A percentile compares a stretch with the other conserved stretches of the same genome.
phyloP scores from a whole-genome alignment of 2,888 invertebrate genomes.

The Dicyrtoma fusca region DNA sequence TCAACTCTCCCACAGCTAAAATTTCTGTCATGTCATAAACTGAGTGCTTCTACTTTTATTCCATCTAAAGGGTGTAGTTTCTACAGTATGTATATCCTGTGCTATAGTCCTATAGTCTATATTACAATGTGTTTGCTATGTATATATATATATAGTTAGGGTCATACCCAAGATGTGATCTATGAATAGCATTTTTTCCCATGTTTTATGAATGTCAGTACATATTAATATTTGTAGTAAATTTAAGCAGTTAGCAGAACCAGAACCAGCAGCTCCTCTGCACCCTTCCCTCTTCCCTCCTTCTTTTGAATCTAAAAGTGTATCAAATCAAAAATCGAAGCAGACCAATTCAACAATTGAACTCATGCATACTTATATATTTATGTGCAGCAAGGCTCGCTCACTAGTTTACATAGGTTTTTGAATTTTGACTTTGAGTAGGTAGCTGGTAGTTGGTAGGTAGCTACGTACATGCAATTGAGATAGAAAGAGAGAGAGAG shows the following conservation, averaged over 20 bases:
- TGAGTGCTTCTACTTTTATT: constrained; percentile 7
- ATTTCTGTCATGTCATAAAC: constrained; percentile 24
- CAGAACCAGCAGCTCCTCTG: not conserved
- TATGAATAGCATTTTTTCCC: too few species aligned
- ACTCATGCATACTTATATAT: too few species aligned
- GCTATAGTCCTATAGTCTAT: not conserved
- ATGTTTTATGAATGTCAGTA: not conserved
- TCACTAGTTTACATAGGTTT: too few species aligned
- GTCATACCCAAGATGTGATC: too few species aligned
- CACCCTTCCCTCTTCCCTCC: too few species aligned
- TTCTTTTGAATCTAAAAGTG: too few species aligned
- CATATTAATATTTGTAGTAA: constrained; percentile 10
- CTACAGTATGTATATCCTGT: too few species aligned
- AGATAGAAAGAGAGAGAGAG: constrained; percentile 1
- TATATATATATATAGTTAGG: too few species aligned
- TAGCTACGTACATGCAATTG: not conserved
- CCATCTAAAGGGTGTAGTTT: too few species aligned
- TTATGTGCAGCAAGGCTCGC: too few species aligned
- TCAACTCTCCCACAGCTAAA: constrained; percentile 4
- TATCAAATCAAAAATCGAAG: not conserved
- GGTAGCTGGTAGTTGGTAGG: constrained; percentile 6
- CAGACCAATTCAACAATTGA: too few species aligned
- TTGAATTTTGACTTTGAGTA: not conserved
- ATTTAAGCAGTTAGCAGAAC: not conserved
- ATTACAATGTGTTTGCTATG: not conserved